These are phyloP conservation scores for Turritopsis dohrnii DNA, from an alignment of 30 jellyfish, hydroid and myxozoan genomes.

Conservation along the genomic window DNA sequence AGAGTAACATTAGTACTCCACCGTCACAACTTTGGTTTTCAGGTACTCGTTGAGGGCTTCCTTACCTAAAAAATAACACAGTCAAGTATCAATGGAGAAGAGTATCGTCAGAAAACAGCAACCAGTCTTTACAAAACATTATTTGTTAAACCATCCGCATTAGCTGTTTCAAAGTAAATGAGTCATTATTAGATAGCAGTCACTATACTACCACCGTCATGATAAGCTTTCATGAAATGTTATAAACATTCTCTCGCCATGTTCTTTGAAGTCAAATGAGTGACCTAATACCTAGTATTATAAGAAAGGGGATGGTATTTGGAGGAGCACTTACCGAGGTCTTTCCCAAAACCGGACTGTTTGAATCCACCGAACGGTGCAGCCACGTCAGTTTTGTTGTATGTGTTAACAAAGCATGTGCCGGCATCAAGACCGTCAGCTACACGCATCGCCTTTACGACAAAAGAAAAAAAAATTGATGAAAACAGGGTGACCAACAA, in stretches of 20 bases:
- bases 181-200: too few species aligned
- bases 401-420: constrained; percentile 83
- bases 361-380: constrained; percentile 98
- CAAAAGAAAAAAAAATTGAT: too few species aligned
- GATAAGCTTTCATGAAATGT: too few species aligned
- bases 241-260: neutral
- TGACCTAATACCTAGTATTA: too few species aligned
- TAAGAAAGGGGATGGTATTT: too few species aligned
- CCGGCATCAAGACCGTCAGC: constrained; percentile 94
- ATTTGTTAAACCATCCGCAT: too few species aligned
- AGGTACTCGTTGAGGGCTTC: constrained; percentile 91
- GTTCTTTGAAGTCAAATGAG: too few species aligned
- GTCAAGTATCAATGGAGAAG: neutral
- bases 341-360: constrained; percentile 97
- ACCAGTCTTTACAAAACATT: too few species aligned
- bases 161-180: too few species aligned
- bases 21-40: constrained; percentile 81
- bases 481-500: neutral
- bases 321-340: constrained; percentile 78
- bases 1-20: constrained; percentile 45
- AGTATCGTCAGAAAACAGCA: neutral
- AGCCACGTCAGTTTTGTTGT: constrained; percentile 95
- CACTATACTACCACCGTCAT: too few species aligned
- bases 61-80: constrained; percentile 47
- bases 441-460: constrained; percentile 61